These are phyloP conservation scores for Trichechus manatus DNA, from an alignment of 2,113 vertebrate genomes.

Conservation along the genomic window DNA sequence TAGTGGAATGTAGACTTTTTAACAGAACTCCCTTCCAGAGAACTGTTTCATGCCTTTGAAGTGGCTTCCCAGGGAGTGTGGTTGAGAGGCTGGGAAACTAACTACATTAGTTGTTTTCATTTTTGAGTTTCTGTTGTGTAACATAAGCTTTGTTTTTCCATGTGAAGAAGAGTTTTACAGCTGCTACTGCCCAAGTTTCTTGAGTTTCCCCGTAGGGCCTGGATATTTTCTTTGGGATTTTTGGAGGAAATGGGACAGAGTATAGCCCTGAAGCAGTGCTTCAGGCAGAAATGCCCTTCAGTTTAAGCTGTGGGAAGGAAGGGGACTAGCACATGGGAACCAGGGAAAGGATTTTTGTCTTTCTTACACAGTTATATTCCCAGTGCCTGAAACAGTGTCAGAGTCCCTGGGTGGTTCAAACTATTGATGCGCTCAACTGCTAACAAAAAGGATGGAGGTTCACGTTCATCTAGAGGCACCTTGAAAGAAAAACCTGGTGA, in stretches of 20 bases:
- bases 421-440: background rate
- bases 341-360: background rate
- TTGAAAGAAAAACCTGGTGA: background rate
- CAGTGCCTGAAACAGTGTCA: background rate
- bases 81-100: slow-evolving; percentile 61
- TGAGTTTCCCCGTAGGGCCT: background rate
- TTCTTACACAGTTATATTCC: background rate
- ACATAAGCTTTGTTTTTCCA: background rate
- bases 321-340: background rate
- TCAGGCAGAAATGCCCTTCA: background rate
- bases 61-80: slow-evolving; percentile 51
- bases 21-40: slow-evolving; percentile 22
- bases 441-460: background rate
- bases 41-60: slow-evolving; percentile 55
- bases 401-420: background rate
- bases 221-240: background rate
- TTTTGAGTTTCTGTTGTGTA: slow-evolving; percentile 31
- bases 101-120: background rate
- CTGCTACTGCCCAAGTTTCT: background rate
- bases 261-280: background rate
- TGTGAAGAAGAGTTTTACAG: background rate
- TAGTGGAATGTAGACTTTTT: slow-evolving; percentile 24
- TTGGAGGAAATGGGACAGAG: background rate
- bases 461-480: background rate
- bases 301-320: background rate